Evolutionary conservation across 2,888 invertebrate genomes (phyloP), one percentile per base, ranked within the genome.

Genomic region (Habroteleia sp.): DNA sequence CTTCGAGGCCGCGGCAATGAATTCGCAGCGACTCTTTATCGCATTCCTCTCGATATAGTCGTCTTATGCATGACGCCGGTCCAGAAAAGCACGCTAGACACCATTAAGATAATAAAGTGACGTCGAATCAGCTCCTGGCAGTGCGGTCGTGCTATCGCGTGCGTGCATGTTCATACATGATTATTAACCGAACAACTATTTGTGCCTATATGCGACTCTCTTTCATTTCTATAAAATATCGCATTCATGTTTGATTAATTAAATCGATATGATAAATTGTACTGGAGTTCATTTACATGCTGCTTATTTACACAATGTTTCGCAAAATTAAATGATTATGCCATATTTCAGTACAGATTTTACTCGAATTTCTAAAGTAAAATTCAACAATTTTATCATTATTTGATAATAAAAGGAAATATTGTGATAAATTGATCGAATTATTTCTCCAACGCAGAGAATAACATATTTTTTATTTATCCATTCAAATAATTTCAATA

Each of bases 31-130:
- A 39, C 65, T 73, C 52, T 63, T 72, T 63, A 73, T 73, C 73
- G 52, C 65, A 65, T 66, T 74, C 68, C n/a, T n/a, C 41, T 65
- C 52, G 39, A 74, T 65, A 65, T 44, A 63, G 69, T 69, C 35
- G 72, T 65, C 27, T 31, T 25, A 20, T 37, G 65, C 41, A 46
- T 65, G 60, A 75, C 29, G 69, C 17, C 31, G 58, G 63, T 46
- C 52, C 60, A 65, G 73, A 73, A 73, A 60, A 60, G 39, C 54
- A 37, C 50, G 20, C 48, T 37, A 46, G 58, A 52, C 73, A 33
- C 58, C 42, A 75, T 71, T 75, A 65, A 75, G 75, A 75, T 71
- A 75, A 66, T 75, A 71, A 60, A 66, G 65, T 58, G 66, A 60
- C 65, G 54, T 14, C 41, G 16, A 65, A 65, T 54, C 71, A 62